Base-by-base conservation (phyloP, 2,888 invertebrate genomes). In the Onchidella celtica region DNA sequence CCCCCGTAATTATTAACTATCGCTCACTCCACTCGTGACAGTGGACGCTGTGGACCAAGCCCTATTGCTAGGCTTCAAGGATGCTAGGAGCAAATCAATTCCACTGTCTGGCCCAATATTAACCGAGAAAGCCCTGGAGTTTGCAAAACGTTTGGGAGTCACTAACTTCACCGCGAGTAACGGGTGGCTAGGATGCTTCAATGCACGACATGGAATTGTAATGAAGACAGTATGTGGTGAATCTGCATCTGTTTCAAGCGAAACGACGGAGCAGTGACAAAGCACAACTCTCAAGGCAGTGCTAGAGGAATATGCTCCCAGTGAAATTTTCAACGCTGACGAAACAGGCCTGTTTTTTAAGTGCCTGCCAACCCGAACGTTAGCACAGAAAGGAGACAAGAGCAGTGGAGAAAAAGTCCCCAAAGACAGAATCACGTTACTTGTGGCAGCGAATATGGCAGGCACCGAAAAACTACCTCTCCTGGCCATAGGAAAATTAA, bases 401-500 rank as follows among this genome's bases (percentile, higher is more conserved):
- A 11, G 6, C 17, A 17, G 47, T 47, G 47, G 47, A 11, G 17
- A 17, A 6, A 47, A 6, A 47, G 17, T 11, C 6, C 17, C 47
- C 17, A 6, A 47, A 47, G 47, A 47, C 47, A 47, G 47, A 47
- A 11, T 47, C 17, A 47, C 47, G 6, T 47, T 47, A 17, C 6
- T 47, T 6, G 17, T 47, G 47, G 47, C 47, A 47, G 47, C 17
- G 17, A 47, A 47, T 17, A 47, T 47, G 47, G 47, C 6, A 11
- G 87, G 86, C 14, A 47, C 29, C 0, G 84, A 85, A 11, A 85
- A 86, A 74, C 38, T 83, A 0, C 75, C 77, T 0, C 61, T 85
- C 0, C 72, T 87, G 0, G 85, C 85, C 2, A 86, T 87, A 36
- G 84, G 87, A 0, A 87, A 87, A 61, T 82, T 80, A 4, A 40